Percentiles rank a stretch among this genome's conserved stretches.
Evolutionary conservation across 1,140 invertebrate genomes (phyloP).

Genomic region (Drosophila sp.): DNA sequence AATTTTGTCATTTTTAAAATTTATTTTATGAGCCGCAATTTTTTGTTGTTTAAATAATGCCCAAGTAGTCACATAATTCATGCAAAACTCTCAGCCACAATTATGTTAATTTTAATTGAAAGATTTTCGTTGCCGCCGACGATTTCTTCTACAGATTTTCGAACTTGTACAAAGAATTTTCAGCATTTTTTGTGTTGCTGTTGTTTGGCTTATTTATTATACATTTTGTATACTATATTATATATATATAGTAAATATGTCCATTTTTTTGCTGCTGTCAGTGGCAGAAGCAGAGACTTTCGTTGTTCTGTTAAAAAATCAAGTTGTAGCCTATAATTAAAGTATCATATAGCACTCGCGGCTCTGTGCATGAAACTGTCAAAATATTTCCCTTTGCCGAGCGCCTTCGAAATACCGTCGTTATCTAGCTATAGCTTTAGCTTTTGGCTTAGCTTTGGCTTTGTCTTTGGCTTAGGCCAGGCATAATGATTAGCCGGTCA

Average conservation of each 20-base stretch:
- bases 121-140: constrained; percentile 64
- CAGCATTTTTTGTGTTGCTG: constrained; percentile 43
- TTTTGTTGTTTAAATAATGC: constrained; percentile 70
- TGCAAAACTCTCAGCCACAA: constrained; percentile 77
- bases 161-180: constrained; percentile 58
- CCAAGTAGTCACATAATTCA: constrained; percentile 82
- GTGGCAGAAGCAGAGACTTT: constrained; percentile 30
- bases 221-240: constrained; percentile 46
- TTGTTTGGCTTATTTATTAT: constrained; percentile 70
- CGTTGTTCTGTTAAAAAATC: constrained; percentile 68
- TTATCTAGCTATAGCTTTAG: constrained; percentile 61
- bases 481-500: constrained; percentile 82
- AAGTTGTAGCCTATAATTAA: constrained; percentile 76
- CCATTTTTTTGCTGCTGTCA: constrained; percentile 22
- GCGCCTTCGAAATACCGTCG: constrained; percentile 36
- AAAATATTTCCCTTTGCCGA: constrained; percentile 70
- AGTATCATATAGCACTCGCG: constrained; percentile 82
- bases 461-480: constrained; percentile 37
- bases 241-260: neutral
- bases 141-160: constrained; percentile 44
- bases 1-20: constrained; percentile 81
- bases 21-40: constrained; percentile 81
- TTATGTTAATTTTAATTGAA: constrained; percentile 83
- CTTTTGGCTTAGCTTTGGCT: constrained; percentile 17
- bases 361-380: constrained; percentile 80